Percentiles rank a stretch among this genome's conserved stretches.
Conservation (phyloP, 1,140 invertebrate species). For the Leptinotarsa texana region DNA sequence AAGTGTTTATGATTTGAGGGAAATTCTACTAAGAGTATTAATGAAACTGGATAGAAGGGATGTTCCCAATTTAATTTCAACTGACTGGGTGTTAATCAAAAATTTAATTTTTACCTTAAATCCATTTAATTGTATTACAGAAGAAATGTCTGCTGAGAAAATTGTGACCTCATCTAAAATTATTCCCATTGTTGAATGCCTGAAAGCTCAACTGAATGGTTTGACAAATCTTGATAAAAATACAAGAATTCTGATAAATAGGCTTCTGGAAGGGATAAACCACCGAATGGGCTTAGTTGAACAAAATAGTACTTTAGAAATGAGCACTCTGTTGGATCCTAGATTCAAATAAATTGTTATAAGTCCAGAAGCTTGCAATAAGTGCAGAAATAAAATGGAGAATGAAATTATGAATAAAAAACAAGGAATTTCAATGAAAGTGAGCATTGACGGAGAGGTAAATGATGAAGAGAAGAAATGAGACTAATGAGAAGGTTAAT, state of each 20-base stretch:
- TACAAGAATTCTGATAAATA: neutral
- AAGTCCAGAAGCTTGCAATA: too few relatives aligned
- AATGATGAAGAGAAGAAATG: conserved; percentile 41
- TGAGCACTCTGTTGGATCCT: conserved; percentile 47
- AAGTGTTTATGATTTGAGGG: conserved; percentile 28
- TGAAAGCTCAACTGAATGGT: too few relatives aligned
- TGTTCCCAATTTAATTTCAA: neutral
- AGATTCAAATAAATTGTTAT: conserved; percentile 44
- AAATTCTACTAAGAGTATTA: neutral
- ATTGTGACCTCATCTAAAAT: conserved; percentile 39
- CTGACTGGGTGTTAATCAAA: neutral
- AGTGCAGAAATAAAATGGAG: too few relatives aligned
- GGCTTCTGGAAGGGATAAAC: conserved; percentile 12
- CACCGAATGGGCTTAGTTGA: conserved; percentile 19
- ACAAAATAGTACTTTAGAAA: conserved; percentile 24
- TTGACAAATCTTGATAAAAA: too few relatives aligned
- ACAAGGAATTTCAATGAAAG: too few relatives aligned
- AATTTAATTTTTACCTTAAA: neutral
- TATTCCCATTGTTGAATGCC: conserved; percentile 9
- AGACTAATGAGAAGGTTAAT: conserved; percentile 32
- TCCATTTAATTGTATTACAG: conserved; percentile 17
- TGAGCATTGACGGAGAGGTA: conserved; percentile 35
- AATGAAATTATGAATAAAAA: too few relatives aligned
- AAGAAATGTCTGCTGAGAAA: conserved; percentile 35
- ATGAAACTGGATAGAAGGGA: neutral